Evolutionary conservation across 2,797 vertebrate species (phyloP), one percentile per base, ranked within the genome.

Genomic region (Acipenser oxyrinchus): DNA sequence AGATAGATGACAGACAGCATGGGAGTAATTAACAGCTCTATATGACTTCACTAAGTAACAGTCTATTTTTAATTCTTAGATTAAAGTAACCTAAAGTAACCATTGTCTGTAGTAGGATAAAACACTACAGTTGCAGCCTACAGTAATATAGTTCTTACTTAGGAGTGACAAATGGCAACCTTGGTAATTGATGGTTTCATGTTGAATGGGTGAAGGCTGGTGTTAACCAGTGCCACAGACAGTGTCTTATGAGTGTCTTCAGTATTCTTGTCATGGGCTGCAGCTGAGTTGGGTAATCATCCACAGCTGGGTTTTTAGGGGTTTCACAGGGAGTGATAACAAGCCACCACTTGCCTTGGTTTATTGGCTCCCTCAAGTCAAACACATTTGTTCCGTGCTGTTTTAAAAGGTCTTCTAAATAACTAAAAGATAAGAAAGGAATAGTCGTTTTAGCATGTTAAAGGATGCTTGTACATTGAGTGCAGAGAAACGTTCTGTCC

Each of bases 11-110:
- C 60, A 65, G 49, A 60, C 67, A 62, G 55, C 68, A 63, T 52
- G 66, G 65, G 68, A 64, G 61, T 70, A 75, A 76, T 74, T 69
- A 79, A 66, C 69, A 65, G 63, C 52, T 73, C 62, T 55, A 48
- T 64, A 70, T 66, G 73, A 71, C 67, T 60, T 52, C 62, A 63
- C 66, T 74, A 59, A 77, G 69, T 76, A 69, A 69, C 66, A 63
- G 69, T 70, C 66, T 57, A 10, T 68, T 66, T 62, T 63, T 70
- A 51, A 37, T 62, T 23, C 63, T 60, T 62, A 51, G 37, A 66
- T 68, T 51, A 65, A 68, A 75, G 57, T 66, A 70, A 62, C 68
- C 68, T 65, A 48, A 60, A 70, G 62, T 68, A 71, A 68, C 58
- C 61, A 49, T 66, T 66, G 51, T 70, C 71, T 71, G 71, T 52